Evolutionary conservation across 2,797 vertebrate species (phyloP).

Genomic region (Pseudochirops corinnae): DNA sequence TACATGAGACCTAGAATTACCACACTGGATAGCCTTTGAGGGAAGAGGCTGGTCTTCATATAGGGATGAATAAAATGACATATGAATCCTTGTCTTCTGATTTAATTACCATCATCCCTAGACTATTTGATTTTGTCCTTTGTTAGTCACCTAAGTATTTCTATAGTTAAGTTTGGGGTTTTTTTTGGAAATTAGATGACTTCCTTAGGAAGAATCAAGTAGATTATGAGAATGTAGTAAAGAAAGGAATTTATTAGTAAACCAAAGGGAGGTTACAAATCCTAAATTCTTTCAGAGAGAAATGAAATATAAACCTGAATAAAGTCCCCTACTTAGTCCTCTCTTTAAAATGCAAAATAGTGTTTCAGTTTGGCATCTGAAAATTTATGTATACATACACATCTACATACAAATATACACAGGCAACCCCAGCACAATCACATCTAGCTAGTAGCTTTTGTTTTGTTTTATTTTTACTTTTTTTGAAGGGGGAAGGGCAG

Average conservation of each 20-base stretch:
- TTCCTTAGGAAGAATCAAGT: neutral
- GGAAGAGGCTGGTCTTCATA: conserved; percentile 33
- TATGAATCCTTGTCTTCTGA: neutral
- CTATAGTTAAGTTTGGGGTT: neutral
- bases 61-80: neutral
- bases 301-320: conserved; percentile 23
- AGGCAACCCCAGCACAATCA: conserved; percentile 41
- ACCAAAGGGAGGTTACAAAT: conserved; percentile 55
- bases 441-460: conserved; percentile 45
- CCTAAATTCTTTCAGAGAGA: conserved; percentile 45
- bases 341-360: conserved; percentile 65
- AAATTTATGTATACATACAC: conserved; percentile 40
- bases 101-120: neutral
- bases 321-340: conserved; percentile 52
- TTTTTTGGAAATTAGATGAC: neutral
- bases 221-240: neutral
- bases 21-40: neutral
- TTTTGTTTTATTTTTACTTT: too few species aligned
- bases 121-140: neutral
- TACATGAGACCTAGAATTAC: conserved; percentile 50
- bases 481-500: too few species aligned
- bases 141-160: neutral
- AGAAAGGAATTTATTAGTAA: neutral
- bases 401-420: neutral
- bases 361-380: conserved; percentile 58